Evolutionary conservation across 2,113 vertebrate species (phyloP), one percentile per base, ranked within the genome.

Genomic region (Tragulus kanchil): DNA sequence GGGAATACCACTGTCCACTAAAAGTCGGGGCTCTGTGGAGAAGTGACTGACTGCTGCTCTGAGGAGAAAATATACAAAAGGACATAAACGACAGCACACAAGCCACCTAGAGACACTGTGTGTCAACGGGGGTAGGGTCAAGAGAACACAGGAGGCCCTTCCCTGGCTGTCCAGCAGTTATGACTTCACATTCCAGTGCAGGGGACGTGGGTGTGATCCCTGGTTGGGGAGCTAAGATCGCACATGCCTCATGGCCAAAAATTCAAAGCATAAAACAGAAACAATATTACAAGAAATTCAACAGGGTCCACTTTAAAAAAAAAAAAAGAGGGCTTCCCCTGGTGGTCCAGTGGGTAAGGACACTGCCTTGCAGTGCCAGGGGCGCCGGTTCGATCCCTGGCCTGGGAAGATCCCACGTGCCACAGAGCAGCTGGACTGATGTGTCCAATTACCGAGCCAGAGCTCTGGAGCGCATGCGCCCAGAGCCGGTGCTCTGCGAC

Each of bases 31-130:
- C 11, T 23, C 21, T 3, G 0, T 42, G 23, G 71, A 69, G 73
- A 62, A 56, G 61, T 42, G 45, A 28, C 65, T 15, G 59, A 75
- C 2, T 8, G 50, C 50, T 82, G 42, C 8, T 23, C 45, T 17
- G 54, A 73, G 52, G 9, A 56, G 28, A 88, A 64, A 77, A 26
- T 25, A 13, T n/a, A 17, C 61, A 11, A 64, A 54, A 79, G 25
- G 25, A 65, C 17, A 14, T 3, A 6, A 36, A 26, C 0, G 6
- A 26, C 0, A 16, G 48, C 45, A 48, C 3, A 13, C 23, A 28
- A 42, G 50, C 23, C 61, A 23, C 13, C 78, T 1, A 23, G 77
- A 6, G 1, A 26, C 8, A 50, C 59, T 48, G 10, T 4, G 15
- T 13, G 2, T 2, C 56, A n/a, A 36, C 25, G 0, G 59, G 62